Conservation (phyloP, 2,113 vertebrate species). For the Phocoena phocoena region DNA sequence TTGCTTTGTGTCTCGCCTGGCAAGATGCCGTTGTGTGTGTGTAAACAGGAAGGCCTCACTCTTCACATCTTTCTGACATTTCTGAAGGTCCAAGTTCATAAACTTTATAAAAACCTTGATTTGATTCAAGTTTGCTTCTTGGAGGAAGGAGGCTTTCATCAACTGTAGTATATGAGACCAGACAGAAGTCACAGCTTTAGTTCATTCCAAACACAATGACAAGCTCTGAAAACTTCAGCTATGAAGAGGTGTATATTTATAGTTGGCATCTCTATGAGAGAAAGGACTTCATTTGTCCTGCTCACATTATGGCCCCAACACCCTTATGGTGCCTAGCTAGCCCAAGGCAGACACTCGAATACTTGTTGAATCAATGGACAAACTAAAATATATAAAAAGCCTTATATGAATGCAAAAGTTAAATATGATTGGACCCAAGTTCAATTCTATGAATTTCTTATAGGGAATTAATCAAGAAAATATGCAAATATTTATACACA, state of each 20-base stretch:
- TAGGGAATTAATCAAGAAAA: slow-evolving; percentile 5
- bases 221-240: background rate
- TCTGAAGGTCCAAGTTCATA: slow-evolving; percentile 46
- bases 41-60: background rate
- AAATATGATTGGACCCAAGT: slow-evolving; percentile 18
- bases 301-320: background rate
- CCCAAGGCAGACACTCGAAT: background rate
- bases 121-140: slow-evolving; percentile 39
- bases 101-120: slow-evolving; percentile 57
- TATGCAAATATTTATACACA: background rate
- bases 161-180: background rate
- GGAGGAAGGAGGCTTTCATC: slow-evolving; percentile 51
- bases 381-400: background rate
- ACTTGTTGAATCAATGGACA: background rate
- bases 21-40: accelerated
- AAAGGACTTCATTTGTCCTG: background rate
- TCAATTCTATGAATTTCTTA: background rate
- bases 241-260: background rate
- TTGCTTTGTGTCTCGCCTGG: background rate
- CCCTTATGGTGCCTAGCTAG: background rate
- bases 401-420: background rate
- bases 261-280: background rate
- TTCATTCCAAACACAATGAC: background rate
- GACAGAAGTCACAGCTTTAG: slow-evolving; percentile 54
- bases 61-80: slow-evolving; percentile 34